Evolutionary conservation across 2,888 invertebrate genomes (phyloP).

Genomic region (Catotricha subobsoleta): DNA sequence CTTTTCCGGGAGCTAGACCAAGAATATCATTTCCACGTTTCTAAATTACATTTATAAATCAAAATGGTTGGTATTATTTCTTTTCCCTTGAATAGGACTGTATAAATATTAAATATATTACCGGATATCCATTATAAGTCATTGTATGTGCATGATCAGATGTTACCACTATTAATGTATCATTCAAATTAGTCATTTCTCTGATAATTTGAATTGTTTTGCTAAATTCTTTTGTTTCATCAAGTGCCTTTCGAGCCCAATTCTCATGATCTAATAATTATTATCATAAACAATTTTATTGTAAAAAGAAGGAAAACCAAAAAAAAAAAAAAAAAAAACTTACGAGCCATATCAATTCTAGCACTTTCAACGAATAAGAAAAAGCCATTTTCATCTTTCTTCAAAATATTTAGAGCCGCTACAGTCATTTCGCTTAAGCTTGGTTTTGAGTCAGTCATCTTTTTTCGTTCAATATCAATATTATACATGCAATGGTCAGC

Average conservation of each 20-base stretch:
- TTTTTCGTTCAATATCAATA: conserved; percentile 32
- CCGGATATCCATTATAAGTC: conserved; percentile 55
- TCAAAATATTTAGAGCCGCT: conserved; percentile 41
- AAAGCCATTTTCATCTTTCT: conserved; percentile 41
- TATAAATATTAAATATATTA: conserved; percentile 22
- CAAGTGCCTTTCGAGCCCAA: conserved; percentile 46
- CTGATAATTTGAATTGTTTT: conserved; percentile 47
- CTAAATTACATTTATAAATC: conserved; percentile 2
- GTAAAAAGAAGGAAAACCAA: too few species aligned
- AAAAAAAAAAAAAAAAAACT: too few species aligned
- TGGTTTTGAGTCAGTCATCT: conserved; percentile 29
- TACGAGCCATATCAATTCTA: conserved; percentile 29
- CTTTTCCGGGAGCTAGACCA: conserved; percentile 26
- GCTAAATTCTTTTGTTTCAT: conserved; percentile 60
- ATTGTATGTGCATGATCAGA: conserved; percentile 66
- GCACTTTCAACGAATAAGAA: conserved; percentile 55
- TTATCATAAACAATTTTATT: too few species aligned
- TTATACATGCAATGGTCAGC: conserved; percentile 40
- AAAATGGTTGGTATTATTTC: too few species aligned
- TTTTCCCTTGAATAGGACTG: too few species aligned
- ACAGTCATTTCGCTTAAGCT: conserved; percentile 46
- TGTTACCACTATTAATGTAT: conserved; percentile 65
- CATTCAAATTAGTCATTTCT: conserved; percentile 39
- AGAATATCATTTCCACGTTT: conserved; percentile 2
- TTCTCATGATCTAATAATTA: conserved; percentile 52